Percentiles rank a stretch among this genome's conserved stretches.
These are phyloP conservation scores for Chlamydotis undulata DNA, from an alignment of 2,113 vertebrate genomes.

Conservation along the genomic window DNA sequence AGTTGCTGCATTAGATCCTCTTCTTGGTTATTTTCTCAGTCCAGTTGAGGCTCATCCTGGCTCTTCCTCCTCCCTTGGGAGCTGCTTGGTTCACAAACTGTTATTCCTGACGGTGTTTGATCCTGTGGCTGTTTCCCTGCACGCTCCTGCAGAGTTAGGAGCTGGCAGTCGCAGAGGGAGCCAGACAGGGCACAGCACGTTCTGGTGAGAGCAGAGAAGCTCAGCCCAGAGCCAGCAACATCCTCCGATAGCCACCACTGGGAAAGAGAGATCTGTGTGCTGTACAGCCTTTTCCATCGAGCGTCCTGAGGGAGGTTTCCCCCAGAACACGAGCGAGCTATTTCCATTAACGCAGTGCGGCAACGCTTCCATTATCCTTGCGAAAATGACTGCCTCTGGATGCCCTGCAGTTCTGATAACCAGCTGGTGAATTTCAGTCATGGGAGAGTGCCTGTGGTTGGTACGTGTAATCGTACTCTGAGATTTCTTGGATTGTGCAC, in stretches of 20 bases:
- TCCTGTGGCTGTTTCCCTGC: background rate
- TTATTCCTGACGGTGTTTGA: background rate
- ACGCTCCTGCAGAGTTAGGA: background rate
- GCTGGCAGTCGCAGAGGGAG: background rate
- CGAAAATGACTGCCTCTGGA: background rate
- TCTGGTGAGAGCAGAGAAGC: background rate
- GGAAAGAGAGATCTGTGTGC: background rate
- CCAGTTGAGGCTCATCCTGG: background rate
- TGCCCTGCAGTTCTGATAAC: background rate
- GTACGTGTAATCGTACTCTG: background rate
- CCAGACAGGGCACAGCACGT: background rate
- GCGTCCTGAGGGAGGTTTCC: background rate
- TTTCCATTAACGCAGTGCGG: background rate
- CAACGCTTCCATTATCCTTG: background rate
- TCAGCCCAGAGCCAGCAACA: background rate
- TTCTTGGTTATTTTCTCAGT: background rate
- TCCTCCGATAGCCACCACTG: background rate
- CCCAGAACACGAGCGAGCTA: background rate
- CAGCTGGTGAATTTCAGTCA: background rate
- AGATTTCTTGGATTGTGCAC: background rate
- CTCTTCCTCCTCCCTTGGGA: background rate
- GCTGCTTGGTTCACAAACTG: background rate
- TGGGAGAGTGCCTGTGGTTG: background rate
- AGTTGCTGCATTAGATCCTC: background rate
- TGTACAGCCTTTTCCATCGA: background rate